phyloP scores from a whole-genome alignment of 2,797 vertebrate species.

The Urosaurus nigricauda region DNA sequence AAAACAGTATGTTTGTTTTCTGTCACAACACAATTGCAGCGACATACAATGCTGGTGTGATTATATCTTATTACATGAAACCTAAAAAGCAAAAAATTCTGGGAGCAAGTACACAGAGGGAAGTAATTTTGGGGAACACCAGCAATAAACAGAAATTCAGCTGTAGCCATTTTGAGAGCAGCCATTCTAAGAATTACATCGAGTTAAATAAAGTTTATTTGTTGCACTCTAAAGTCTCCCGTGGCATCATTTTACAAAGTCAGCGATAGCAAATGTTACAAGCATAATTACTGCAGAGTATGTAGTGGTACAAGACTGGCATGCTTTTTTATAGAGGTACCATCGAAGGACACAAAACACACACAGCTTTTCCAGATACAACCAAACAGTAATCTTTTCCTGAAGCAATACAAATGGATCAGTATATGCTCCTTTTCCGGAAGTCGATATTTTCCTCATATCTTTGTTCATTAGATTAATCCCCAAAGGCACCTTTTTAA shows the following conservation, averaged over 20 bases:
- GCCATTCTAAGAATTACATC: not conserved
- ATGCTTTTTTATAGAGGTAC: slow-evolving; percentile 43
- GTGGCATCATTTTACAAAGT: slow-evolving; percentile 2
- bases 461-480: not conserved
- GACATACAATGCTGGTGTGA: no score
- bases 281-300: slow-evolving; percentile 12
- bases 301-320: not conserved
- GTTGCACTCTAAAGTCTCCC: not conserved
- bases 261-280: not conserved
- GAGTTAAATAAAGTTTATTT: not conserved
- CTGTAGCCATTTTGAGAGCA: not conserved
- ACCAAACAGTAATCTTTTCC: slow-evolving; percentile 75
- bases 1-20: no score
- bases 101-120: not conserved
- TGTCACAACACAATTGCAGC: no score
- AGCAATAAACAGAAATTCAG: not conserved
- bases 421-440: slow-evolving; percentile 70
- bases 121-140: not conserved
- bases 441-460: slow-evolving; percentile 23
- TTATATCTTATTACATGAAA: not conserved
- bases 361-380: slow-evolving; percentile 67
- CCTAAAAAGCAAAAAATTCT: not conserved
- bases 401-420: slow-evolving; percentile 67
- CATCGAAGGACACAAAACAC: slow-evolving; percentile 38
- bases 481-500: slow-evolving; percentile 61